Percentiles rank a stretch among this genome's conserved stretches.
Conservation (phyloP, 2,888 invertebrate genomes). For the Elysia crispata region DNA sequence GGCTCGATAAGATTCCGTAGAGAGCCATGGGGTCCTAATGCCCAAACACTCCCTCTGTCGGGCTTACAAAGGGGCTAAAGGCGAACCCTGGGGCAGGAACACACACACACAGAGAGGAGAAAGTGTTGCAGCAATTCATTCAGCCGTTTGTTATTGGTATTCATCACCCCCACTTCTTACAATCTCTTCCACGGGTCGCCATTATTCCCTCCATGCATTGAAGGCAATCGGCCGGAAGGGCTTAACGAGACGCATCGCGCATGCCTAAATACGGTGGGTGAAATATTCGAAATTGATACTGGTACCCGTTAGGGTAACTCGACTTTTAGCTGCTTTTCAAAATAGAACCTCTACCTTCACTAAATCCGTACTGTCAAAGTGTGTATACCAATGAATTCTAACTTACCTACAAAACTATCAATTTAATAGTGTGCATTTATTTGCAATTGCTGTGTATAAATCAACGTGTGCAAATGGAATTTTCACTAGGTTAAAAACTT, state of each 20-base stretch:
- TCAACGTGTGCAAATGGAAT: too few relatives aligned
- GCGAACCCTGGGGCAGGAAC: background rate
- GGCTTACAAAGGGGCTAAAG: background rate
- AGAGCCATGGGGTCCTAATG: slow-evolving; percentile 48
- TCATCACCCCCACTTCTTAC: background rate
- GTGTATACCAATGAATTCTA: too few relatives aligned
- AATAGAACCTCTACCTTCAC: too few relatives aligned
- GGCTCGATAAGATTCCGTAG: slow-evolving; percentile 49
- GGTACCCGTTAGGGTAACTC: too few relatives aligned
- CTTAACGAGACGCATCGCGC: slow-evolving; percentile 1
- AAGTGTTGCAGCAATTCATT: slow-evolving; percentile 34
- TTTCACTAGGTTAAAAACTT: too few relatives aligned
- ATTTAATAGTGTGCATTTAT: too few relatives aligned
- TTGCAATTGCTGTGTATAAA: too few relatives aligned
- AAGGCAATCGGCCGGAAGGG: slow-evolving; percentile 22
- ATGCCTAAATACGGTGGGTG: slow-evolving; percentile 1
- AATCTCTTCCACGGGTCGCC: background rate
- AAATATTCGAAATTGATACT: too few relatives aligned
- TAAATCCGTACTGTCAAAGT: too few relatives aligned
- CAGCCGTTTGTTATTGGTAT: slow-evolving; percentile 22
- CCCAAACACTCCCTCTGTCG: slow-evolving; percentile 49
- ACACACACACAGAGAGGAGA: background rate
- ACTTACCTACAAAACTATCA: too few relatives aligned
- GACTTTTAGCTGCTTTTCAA: too few relatives aligned
- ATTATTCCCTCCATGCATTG: background rate